These are phyloP conservation scores for Phacellophora camtschatica DNA, from an alignment of 30 jellyfish, hydroid and myxozoan species.

Conservation along the genomic window DNA sequence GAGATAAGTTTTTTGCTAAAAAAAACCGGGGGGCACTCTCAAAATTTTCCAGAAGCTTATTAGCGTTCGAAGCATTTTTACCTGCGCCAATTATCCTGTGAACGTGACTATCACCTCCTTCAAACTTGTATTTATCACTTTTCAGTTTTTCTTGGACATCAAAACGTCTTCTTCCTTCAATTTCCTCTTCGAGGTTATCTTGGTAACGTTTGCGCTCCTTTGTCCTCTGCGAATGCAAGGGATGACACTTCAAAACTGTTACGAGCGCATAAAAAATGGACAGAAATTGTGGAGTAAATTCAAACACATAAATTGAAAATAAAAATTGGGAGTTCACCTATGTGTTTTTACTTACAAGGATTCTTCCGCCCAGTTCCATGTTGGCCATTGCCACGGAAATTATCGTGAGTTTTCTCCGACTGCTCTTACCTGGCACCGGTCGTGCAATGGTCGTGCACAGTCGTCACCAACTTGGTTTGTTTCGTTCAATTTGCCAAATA, in stretches of 20 bases:
- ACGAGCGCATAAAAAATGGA: not conserved
- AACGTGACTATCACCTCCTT: slow-evolving; percentile 50
- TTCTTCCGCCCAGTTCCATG: slow-evolving; percentile 43
- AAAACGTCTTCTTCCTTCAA: slow-evolving; percentile 92
- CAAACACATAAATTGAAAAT: no score
- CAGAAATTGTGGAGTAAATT: not conserved
- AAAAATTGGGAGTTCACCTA: not conserved
- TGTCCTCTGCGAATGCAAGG: slow-evolving; percentile 74
- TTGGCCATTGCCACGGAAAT: slow-evolving; percentile 33
- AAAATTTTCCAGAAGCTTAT: no score
- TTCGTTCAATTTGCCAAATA: slow-evolving; percentile 29
- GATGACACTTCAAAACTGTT: not conserved
- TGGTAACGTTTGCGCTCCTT: slow-evolving; percentile 83
- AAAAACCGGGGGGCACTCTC: slow-evolving; percentile 70
- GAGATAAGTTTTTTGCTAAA: no score
- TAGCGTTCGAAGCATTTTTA: not conserved
- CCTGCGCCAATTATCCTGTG: slow-evolving; percentile 83
- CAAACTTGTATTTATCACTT: slow-evolving; percentile 68
- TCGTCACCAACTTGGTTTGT: slow-evolving; percentile 23
- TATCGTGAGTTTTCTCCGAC: not conserved
- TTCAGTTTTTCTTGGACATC: slow-evolving; percentile 86
- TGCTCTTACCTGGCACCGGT: slow-evolving; percentile 8
- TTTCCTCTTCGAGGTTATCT: slow-evolving; percentile 85
- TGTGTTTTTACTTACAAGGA: slow-evolving; percentile 48
- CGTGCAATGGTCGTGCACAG: slow-evolving; percentile 50